Evolutionary conservation across 2,797 vertebrate genomes (phyloP).

Genomic region (Chromis chromis): DNA sequence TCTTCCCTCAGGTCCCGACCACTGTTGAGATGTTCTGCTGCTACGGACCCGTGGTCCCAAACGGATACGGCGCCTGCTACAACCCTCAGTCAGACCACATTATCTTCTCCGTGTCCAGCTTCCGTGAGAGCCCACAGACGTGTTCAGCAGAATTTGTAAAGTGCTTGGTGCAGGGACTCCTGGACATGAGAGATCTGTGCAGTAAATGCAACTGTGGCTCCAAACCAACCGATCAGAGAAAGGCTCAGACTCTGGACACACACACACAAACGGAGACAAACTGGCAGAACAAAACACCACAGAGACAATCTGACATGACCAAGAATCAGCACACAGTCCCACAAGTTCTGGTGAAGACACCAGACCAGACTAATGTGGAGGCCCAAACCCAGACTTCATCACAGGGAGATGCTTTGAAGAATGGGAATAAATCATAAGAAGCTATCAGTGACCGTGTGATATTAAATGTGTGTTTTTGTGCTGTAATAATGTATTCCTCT

Average conservation of each 20-base stretch:
- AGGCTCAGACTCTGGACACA: slow-evolving; percentile 43
- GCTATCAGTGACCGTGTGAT: slow-evolving; percentile 1
- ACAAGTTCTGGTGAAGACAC: slow-evolving; percentile 54
- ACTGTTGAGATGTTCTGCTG: slow-evolving; percentile 96
- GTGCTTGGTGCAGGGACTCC: slow-evolving; percentile 87
- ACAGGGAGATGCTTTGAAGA: slow-evolving; percentile 43
- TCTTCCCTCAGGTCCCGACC: slow-evolving; percentile 90
- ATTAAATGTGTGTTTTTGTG: slow-evolving; percentile 33
- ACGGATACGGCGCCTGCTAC: slow-evolving; percentile 94
- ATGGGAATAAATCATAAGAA: slow-evolving; percentile 42
- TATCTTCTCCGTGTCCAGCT: slow-evolving; percentile 95
- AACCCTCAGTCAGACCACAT: slow-evolving; percentile 93
- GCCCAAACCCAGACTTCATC: slow-evolving; percentile 58
- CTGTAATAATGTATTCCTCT: slow-evolving; percentile 30
- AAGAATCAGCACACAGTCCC: slow-evolving; percentile 48
- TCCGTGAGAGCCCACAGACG: slow-evolving; percentile 88
- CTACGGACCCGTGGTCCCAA: slow-evolving; percentile 94
- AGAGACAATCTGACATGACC: slow-evolving; percentile 25
- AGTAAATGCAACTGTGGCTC: slow-evolving; percentile 56
- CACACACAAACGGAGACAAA: slow-evolving; percentile 62
- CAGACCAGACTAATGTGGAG: slow-evolving; percentile 54
- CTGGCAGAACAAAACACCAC: slow-evolving; percentile 54
- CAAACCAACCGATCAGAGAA: slow-evolving; percentile 16
- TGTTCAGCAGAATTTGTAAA: slow-evolving; percentile 87
- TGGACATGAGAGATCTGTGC: slow-evolving; percentile 90